Conservation (phyloP, 2,888 invertebrate genomes). For the Chloroclysta siterata region DNA sequence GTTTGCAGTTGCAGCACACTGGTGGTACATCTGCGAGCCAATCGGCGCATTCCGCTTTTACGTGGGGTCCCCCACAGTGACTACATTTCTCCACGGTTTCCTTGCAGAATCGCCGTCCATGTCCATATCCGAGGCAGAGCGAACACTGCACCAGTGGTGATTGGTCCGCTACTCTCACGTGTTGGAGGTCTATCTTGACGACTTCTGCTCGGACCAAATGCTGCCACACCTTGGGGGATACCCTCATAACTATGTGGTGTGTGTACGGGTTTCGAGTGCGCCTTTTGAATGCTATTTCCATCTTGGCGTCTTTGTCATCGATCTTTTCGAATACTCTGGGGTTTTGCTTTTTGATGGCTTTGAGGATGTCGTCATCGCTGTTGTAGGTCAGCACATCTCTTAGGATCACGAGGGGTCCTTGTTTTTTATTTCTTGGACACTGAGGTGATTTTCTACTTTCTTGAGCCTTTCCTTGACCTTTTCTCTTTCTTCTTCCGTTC, state of each 20-base stretch:
- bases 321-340: not conserved
- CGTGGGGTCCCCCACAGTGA: conserved; percentile 4
- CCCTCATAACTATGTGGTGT: not conserved
- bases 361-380: not conserved
- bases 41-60: conserved; percentile 7
- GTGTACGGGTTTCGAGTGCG: not conserved
- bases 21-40: conserved; percentile 7
- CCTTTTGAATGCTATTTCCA: not conserved
- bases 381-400: not conserved
- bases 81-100: no score
- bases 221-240: conserved; percentile 2
- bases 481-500: not conserved
- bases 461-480: not conserved
- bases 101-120: no score
- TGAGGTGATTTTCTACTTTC: not conserved
- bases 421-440: not conserved
- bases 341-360: not conserved
- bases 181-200: conserved; percentile 6
- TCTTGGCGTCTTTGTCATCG: not conserved
- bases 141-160: conserved; percentile 7
- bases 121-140: not conserved
- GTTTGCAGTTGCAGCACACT: not conserved
- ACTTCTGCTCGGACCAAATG: not conserved
- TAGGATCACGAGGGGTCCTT: not conserved
- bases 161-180: not conserved